phyloP scores from a whole-genome alignment of 2,888 invertebrate species.

The Parelbella ahira region DNA sequence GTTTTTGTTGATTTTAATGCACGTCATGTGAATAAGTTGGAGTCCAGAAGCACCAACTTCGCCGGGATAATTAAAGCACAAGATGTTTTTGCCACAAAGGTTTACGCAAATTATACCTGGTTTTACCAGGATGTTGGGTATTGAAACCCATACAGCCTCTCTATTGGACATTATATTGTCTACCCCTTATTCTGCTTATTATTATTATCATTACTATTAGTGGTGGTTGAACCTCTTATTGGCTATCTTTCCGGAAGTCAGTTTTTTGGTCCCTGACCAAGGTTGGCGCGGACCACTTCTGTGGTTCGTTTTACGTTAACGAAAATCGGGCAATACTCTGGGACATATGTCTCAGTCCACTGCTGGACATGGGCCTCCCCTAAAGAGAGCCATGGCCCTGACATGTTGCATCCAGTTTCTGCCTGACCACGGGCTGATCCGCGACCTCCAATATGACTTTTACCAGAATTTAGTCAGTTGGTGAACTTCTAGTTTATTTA shows the following conservation, averaged over 20 bases:
- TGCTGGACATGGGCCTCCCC: not conserved
- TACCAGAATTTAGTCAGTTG: no score
- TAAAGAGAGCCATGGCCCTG: no score
- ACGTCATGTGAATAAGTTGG: not conserved
- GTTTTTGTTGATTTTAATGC: not conserved
- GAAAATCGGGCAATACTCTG: not conserved
- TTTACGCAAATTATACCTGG: not conserved
- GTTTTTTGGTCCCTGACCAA: no score
- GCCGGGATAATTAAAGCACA: not conserved
- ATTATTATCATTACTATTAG: no score
- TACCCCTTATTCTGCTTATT: no score
- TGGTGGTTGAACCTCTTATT: not conserved
- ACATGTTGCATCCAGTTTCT: no score
- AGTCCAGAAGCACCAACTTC: not conserved
- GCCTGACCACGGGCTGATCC: no score
- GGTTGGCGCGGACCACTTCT: no score
- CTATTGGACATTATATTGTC: not conserved
- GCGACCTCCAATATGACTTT: no score
- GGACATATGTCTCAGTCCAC: not conserved
- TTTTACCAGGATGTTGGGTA: not conserved
- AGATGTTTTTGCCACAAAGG: not conserved
- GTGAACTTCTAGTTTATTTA: no score
- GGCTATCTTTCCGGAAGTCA: no score
- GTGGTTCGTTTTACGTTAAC: not conserved
- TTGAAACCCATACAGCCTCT: not conserved